A percentile compares a stretch with the other conserved stretches of the same genome.
These are phyloP conservation scores for Bombyx huttoni DNA, from an alignment of 2,888 invertebrate species.

Conservation along the genomic window DNA sequence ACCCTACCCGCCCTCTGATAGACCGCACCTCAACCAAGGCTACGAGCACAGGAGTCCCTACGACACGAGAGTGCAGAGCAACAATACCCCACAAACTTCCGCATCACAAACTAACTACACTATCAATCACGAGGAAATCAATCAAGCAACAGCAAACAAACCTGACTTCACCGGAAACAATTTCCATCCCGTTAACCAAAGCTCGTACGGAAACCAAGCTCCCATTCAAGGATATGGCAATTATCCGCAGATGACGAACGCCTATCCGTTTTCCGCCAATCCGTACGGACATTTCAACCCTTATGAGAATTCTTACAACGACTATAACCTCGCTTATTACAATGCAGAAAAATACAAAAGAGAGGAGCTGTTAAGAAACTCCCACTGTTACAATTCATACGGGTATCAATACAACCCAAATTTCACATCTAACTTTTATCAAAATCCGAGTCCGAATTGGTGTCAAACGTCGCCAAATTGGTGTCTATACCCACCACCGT, in stretches of 20 bases:
- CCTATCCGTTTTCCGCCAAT: constrained; percentile 54
- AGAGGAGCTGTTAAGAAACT: constrained; percentile 62
- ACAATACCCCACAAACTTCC: constrained; percentile 29
- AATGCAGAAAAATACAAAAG: constrained; percentile 69
- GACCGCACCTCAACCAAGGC: constrained; percentile 46
- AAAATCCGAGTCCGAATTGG: constrained; percentile 63
- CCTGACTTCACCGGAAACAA: constrained; percentile 54
- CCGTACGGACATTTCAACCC: constrained; percentile 67
- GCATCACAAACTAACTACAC: constrained; percentile 50
- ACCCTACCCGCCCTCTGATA: constrained; percentile 74
- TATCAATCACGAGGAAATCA: constrained; percentile 50
- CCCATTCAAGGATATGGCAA: constrained; percentile 60
- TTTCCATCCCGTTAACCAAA: constrained; percentile 54
- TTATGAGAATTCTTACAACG: constrained; percentile 65
- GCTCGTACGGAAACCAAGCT: constrained; percentile 46
- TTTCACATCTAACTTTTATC: constrained; percentile 69
- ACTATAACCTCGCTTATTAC: constrained; percentile 66
- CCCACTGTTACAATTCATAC: constrained; percentile 69
- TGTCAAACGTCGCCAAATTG: constrained; percentile 75
- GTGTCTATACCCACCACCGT: constrained; percentile 74
- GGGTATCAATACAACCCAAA: constrained; percentile 73
- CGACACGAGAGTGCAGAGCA: constrained; percentile 37
- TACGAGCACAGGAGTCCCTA: constrained; percentile 61
- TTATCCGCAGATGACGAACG: constrained; percentile 58
- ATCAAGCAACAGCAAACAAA: constrained; percentile 43